Conservation (phyloP, 2,797 vertebrate genomes). For the Phyllotis vaccarum region DNA sequence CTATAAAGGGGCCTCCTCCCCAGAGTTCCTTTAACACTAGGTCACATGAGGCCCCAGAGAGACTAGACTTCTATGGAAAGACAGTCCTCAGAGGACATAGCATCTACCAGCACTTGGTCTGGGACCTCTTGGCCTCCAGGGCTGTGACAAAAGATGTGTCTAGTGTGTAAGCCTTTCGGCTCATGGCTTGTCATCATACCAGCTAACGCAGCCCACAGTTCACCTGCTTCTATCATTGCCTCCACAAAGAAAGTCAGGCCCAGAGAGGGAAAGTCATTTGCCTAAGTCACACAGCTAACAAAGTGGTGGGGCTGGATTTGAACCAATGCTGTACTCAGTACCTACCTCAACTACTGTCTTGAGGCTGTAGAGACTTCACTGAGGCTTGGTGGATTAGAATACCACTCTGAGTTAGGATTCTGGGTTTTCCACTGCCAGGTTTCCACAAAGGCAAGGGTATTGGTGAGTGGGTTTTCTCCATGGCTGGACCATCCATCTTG, state of each 20-base stretch:
- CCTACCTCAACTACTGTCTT: neutral
- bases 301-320: neutral
- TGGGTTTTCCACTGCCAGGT: neutral
- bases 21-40: neutral
- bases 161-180: neutral
- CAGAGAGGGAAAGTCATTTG: neutral
- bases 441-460: neutral
- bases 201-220: neutral
- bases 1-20: neutral
- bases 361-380: rapidly evolving
- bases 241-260: neutral
- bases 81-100: neutral
- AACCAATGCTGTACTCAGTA: neutral
- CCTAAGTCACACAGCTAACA: neutral
- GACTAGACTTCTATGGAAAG: neutral
- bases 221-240: neutral
- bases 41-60: neutral
- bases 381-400: neutral
- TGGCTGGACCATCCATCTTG: neutral
- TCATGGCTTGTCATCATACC: neutral
- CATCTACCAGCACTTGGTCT: neutral
- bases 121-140: neutral
- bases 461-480: neutral
- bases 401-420: neutral
- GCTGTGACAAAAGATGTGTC: too few relatives aligned